phyloP scores from a whole-genome alignment of 1,140 invertebrate genomes.

The Drosophila murphyi region DNA sequence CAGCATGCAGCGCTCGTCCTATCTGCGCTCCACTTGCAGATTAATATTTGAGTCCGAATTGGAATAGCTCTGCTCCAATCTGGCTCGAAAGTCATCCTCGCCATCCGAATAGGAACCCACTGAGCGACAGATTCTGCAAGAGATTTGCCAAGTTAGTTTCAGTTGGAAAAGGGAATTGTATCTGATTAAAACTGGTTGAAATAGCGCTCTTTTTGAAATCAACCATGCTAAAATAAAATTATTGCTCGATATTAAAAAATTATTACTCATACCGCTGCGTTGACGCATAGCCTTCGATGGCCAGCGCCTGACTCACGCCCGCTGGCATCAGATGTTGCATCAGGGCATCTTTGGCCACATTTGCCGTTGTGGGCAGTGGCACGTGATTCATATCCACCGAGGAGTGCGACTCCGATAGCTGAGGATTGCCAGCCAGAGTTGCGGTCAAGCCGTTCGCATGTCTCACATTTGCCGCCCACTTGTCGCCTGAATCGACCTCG shows the following conservation, averaged over 20 bases:
- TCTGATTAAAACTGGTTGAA: neutral
- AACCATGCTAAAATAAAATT: neutral
- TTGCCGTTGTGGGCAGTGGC: slow-evolving; percentile 61
- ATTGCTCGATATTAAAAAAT: neutral
- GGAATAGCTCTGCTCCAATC: slow-evolving; percentile 66
- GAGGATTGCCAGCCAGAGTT: slow-evolving; percentile 23
- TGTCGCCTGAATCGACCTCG: slow-evolving; percentile 38
- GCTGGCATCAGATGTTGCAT: slow-evolving; percentile 63
- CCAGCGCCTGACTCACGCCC: slow-evolving; percentile 61
- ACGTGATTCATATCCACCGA: slow-evolving; percentile 80
- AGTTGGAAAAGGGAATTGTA: neutral
- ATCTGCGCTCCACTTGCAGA: slow-evolving; percentile 69
- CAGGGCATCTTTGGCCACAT: slow-evolving; percentile 61
- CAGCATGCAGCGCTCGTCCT: slow-evolving; percentile 23
- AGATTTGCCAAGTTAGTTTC: neutral
- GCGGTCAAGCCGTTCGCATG: slow-evolving; percentile 56
- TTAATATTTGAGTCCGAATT: slow-evolving; percentile 79
- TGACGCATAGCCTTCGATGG: slow-evolving; percentile 70
- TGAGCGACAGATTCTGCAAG: slow-evolving; percentile 70
- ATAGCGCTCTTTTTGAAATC: neutral
- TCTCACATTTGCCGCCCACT: slow-evolving; percentile 10
- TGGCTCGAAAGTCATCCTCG: slow-evolving; percentile 69
- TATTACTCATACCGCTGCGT: slow-evolving; percentile 61
- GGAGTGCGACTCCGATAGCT: slow-evolving; percentile 74
- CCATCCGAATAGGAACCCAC: slow-evolving; percentile 79